These are phyloP conservation scores for Meiosimyza platycephala DNA, from an alignment of 2,888 invertebrate species.

Conservation along the genomic window DNA sequence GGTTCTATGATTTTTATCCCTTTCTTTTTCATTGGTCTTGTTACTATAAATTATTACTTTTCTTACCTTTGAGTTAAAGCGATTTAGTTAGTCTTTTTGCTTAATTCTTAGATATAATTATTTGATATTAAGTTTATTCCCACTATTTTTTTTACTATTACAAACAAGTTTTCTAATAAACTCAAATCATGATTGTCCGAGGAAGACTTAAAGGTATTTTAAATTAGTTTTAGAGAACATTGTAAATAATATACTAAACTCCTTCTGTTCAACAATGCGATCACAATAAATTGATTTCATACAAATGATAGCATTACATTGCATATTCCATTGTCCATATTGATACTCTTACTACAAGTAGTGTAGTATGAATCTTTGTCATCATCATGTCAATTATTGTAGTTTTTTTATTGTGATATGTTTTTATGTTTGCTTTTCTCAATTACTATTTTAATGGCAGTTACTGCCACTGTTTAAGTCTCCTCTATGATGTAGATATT, in stretches of 20 bases:
- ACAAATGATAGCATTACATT: no score
- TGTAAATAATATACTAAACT: not conserved
- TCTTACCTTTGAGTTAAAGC: no score
- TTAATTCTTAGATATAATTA: not conserved
- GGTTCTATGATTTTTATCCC: no score
- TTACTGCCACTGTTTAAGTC: not conserved
- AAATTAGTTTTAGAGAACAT: conserved; percentile 1
- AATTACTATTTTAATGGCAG: conserved; percentile 17
- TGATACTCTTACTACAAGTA: not conserved
- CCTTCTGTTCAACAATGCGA: no score
- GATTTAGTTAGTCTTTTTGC: not conserved
- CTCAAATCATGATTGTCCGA: conserved; percentile 64
- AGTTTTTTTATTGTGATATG: not conserved
- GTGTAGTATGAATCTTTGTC: not conserved
- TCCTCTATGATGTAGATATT: not conserved
- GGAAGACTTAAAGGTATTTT: conserved; percentile 64
- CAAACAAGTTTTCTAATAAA: conserved; percentile 43
- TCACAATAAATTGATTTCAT: no score
- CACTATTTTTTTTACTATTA: conserved; percentile 1
- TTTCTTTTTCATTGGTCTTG: no score
- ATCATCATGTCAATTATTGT: not conserved
- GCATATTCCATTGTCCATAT: not conserved
- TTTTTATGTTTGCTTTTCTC: conserved; percentile 3
- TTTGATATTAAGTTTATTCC: not conserved
- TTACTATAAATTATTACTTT: no score